Evolutionary conservation across 2,797 vertebrate genomes (phyloP).

Genomic region (Mus minutoides): DNA sequence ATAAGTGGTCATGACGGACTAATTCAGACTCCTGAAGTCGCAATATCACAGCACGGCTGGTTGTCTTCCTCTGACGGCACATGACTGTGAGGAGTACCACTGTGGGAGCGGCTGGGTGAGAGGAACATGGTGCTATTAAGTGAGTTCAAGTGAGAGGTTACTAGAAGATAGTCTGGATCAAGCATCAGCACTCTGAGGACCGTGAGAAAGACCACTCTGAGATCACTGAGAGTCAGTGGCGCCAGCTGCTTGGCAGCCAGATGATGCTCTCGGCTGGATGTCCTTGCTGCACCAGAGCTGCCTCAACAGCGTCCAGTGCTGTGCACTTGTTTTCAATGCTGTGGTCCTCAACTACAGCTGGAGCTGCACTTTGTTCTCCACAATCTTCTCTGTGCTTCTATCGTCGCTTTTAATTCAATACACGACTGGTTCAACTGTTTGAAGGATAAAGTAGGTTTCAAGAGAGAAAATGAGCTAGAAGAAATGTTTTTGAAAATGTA

Average conservation of each 20-base stretch:
- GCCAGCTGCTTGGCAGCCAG: neutral
- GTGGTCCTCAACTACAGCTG: neutral
- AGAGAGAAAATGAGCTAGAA: conserved; percentile 13
- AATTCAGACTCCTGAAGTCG: neutral
- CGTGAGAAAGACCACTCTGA: neutral
- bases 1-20: neutral
- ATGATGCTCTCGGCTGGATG: neutral
- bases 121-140: neutral
- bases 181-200: neutral
- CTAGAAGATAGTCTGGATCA: neutral
- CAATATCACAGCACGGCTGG: accelerated
- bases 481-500: conserved; percentile 57
- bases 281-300: neutral
- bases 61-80: neutral
- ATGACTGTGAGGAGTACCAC: neutral
- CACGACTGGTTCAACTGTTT: neutral
- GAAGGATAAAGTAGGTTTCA: conserved; percentile 17
- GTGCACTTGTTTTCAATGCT: neutral
- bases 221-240: neutral
- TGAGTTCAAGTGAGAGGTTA: conserved; percentile 9
- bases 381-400: conserved; percentile 22
- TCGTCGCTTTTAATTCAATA: conserved; percentile 11
- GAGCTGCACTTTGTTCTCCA: conserved; percentile 1
- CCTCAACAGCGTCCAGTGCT: too few species aligned
- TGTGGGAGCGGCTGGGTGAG: neutral